phyloP scores from a whole-genome alignment of 1,140 invertebrate genomes.

The Cotesia glomerata region DNA sequence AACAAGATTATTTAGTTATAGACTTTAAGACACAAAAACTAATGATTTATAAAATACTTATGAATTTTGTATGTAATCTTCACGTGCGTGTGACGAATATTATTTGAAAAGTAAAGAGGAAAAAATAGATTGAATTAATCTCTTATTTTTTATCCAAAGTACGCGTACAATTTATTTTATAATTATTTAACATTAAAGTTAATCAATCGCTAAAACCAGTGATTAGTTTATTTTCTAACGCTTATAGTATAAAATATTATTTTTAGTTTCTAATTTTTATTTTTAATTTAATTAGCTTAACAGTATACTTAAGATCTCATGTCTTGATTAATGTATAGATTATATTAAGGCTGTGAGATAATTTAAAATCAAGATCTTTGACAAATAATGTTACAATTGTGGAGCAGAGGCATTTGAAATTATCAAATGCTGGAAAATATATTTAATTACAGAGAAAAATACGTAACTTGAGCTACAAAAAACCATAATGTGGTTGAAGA shows the following conservation, averaged over 20 bases:
- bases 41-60: slow-evolving; percentile 44
- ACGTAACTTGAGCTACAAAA: not conserved
- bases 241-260: slow-evolving; percentile 18
- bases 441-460: slow-evolving; percentile 9
- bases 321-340: slow-evolving; percentile 32
- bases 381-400: not conserved
- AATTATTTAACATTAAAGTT: not conserved
- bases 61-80: slow-evolving; percentile 47
- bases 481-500: slow-evolving; percentile 7
- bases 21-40: slow-evolving; percentile 26
- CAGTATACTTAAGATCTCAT: slow-evolving; percentile 31
- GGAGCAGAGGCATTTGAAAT: not conserved
- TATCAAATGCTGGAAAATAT: not conserved
- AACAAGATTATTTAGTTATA: slow-evolving; percentile 5
- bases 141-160: slow-evolving; percentile 45
- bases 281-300: slow-evolving; percentile 32
- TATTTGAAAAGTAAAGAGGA: slow-evolving; percentile 44
- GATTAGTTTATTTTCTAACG: not conserved
- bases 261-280: slow-evolving; percentile 29
- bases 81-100: slow-evolving; percentile 44
- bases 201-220: not conserved
- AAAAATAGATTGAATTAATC: slow-evolving; percentile 38
- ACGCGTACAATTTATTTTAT: slow-evolving; percentile 41
- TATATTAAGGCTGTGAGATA: slow-evolving; percentile 44
- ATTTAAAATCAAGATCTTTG: slow-evolving; percentile 24